Percentiles rank a stretch among this genome's conserved stretches.
Conservation (phyloP, 2,888 invertebrate species). For the Mythimna vitellina region DNA sequence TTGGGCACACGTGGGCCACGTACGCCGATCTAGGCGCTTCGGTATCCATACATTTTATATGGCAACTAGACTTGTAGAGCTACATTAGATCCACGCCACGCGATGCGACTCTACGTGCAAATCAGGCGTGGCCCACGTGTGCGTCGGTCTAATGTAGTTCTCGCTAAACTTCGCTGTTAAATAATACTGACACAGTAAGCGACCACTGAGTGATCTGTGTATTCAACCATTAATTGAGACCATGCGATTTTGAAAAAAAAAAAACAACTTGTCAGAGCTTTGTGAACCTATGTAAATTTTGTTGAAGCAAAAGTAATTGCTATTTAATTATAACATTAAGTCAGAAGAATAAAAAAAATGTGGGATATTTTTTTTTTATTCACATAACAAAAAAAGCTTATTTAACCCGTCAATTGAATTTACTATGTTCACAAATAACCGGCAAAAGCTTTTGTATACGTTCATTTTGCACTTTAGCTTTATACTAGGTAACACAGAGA, state of each 20-base stretch:
- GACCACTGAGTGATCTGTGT: not conserved
- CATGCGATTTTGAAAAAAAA: not conserved
- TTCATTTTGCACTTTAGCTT: not conserved
- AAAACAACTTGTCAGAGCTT: not conserved
- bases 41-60: too few relatives aligned
- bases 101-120: too few relatives aligned
- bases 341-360: not conserved
- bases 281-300: not conserved
- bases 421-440: not conserved
- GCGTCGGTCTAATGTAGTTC: too few relatives aligned
- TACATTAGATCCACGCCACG: too few relatives aligned
- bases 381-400: not conserved
- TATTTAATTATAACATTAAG: not conserved
- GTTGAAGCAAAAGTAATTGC: not conserved
- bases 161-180: too few relatives aligned
- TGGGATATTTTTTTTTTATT: not conserved
- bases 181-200: too few relatives aligned
- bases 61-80: too few relatives aligned
- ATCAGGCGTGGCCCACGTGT: too few relatives aligned
- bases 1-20: too few relatives aligned
- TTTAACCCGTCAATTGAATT: not conserved
- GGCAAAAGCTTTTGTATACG: not conserved
- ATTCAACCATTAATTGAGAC: too few relatives aligned
- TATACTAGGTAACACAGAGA: not conserved
- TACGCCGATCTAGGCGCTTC: too few relatives aligned